phyloP scores from a whole-genome alignment of 2,888 invertebrate species.

The Yponomeuta malinellus region DNA sequence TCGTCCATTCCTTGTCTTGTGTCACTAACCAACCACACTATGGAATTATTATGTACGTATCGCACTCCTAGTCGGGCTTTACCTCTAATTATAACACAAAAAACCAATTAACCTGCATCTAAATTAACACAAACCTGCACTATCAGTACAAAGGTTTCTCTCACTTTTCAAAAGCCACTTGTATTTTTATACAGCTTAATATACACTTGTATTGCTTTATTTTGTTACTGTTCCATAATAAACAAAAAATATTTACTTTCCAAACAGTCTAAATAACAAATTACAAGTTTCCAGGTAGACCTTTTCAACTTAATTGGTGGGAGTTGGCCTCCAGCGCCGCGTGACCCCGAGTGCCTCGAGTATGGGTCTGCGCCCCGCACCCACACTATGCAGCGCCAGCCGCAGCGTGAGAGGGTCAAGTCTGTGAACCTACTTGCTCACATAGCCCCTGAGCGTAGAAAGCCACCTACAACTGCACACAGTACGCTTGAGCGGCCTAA shows the following conservation, averaged over 20 bases:
- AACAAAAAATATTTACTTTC: neutral
- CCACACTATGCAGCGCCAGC: constrained; percentile 55
- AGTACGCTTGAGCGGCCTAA: constrained; percentile 32
- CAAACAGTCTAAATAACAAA: neutral
- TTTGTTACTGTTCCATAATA: neutral
- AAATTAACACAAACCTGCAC: too few relatives aligned
- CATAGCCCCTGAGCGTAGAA: constrained; percentile 58
- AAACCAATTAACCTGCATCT: too few relatives aligned
- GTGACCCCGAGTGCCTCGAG: constrained; percentile 45
- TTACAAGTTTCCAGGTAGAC: constrained; percentile 46
- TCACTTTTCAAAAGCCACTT: too few relatives aligned
- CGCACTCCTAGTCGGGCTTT: neutral
- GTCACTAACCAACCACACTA: constrained; percentile 1
- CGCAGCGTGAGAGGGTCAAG: constrained; percentile 69
- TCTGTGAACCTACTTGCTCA: constrained; percentile 77
- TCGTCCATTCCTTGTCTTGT: neutral
- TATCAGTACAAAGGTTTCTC: too few relatives aligned
- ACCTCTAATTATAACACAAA: too few relatives aligned
- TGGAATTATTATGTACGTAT: neutral
- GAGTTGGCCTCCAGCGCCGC: constrained; percentile 67
- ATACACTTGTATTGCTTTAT: too few relatives aligned
- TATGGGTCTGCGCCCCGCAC: constrained; percentile 51
- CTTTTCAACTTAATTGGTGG: constrained; percentile 65
- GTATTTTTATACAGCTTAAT: too few relatives aligned
- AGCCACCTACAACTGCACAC: constrained; percentile 38